These are phyloP conservation scores for Drosophila pruinosa DNA, from an alignment of 1,140 invertebrate species.

Conservation along the genomic window DNA sequence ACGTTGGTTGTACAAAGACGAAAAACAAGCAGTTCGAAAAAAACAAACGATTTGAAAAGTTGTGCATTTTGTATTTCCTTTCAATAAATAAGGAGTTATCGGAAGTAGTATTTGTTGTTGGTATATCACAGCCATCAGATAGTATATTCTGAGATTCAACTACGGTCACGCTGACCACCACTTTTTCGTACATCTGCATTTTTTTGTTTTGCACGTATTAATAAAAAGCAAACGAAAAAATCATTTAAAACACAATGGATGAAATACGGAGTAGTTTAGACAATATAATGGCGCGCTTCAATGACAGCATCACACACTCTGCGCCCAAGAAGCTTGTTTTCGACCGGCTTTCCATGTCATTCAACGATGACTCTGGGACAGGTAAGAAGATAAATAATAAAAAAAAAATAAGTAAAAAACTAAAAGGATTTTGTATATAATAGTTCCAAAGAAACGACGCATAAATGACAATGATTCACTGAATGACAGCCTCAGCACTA, in stretches of 20 bases:
- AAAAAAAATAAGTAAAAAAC: background rate
- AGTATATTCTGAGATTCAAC: background rate
- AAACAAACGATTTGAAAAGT: too few relatives aligned
- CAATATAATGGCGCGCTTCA: conserved; percentile 75
- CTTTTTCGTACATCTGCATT: background rate
- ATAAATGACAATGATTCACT: conserved; percentile 31
- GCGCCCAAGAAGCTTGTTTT: conserved; percentile 77
- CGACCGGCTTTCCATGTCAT: conserved; percentile 60
- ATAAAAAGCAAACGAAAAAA: background rate
- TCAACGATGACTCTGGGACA: conserved; percentile 52
- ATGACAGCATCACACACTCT: conserved; percentile 73
- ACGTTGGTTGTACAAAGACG: too few relatives aligned
- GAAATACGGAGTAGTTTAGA: conserved; percentile 79
- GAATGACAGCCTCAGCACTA: conserved; percentile 40
- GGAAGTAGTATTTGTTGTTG: too few relatives aligned
- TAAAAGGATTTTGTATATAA: background rate
- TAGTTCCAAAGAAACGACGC: conserved; percentile 66
- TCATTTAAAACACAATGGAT: conserved; percentile 54
- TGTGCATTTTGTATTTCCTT: too few relatives aligned
- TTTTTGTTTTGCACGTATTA: background rate
- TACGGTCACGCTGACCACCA: background rate
- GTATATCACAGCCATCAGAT: too few relatives aligned
- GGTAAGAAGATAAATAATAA: conserved; percentile 43
- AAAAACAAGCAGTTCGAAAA: too few relatives aligned
- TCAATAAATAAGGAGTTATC: too few relatives aligned